Percentiles rank a stretch among this genome's conserved stretches.
Evolutionary conservation across 2,113 vertebrate species (phyloP).

Genomic region (Ochotona curzoniae): DNA sequence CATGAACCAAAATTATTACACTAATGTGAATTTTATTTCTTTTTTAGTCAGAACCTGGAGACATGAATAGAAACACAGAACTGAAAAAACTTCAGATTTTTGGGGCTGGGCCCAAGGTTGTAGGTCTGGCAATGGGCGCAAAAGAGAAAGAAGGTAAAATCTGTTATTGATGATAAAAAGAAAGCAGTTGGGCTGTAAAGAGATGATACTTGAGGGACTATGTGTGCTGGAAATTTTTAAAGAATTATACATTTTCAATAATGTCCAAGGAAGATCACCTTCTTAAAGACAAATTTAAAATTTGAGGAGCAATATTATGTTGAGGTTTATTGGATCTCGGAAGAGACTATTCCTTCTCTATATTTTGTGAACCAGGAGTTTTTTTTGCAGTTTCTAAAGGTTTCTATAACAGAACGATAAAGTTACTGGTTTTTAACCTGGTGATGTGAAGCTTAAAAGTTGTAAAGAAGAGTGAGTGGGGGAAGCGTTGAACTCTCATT

Average conservation of each 20-base stretch:
- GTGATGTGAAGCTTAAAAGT: neutral
- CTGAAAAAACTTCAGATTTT: conserved; percentile 95
- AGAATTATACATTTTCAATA: conserved; percentile 19
- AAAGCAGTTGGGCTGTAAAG: neutral
- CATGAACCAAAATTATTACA: conserved; percentile 20
- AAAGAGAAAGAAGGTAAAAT: conserved; percentile 90
- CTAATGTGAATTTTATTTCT: conserved; percentile 71
- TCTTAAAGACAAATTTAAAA: conserved; percentile 29
- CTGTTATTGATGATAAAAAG: conserved; percentile 49
- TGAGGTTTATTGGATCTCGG: conserved; percentile 51
- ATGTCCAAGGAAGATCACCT: neutral
- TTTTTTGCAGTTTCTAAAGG: conserved; percentile 43
- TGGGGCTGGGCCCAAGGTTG: conserved; percentile 93
- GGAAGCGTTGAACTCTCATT: conserved; percentile 37
- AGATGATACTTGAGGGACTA: conserved; percentile 3
- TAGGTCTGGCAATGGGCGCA: conserved; percentile 91
- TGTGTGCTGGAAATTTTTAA: conserved; percentile 34
- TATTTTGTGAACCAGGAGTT: neutral
- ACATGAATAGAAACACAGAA: conserved; percentile 92
- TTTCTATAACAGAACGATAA: conserved; percentile 15
- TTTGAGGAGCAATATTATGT: conserved; percentile 28
- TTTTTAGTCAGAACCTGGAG: conserved; percentile 85
- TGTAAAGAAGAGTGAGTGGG: neutral
- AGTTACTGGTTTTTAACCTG: conserved; percentile 44
- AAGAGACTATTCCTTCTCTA: conserved; percentile 44